Conservation (phyloP, 2,113 vertebrate species). For the Myrmophylax atrothorax region DNA sequence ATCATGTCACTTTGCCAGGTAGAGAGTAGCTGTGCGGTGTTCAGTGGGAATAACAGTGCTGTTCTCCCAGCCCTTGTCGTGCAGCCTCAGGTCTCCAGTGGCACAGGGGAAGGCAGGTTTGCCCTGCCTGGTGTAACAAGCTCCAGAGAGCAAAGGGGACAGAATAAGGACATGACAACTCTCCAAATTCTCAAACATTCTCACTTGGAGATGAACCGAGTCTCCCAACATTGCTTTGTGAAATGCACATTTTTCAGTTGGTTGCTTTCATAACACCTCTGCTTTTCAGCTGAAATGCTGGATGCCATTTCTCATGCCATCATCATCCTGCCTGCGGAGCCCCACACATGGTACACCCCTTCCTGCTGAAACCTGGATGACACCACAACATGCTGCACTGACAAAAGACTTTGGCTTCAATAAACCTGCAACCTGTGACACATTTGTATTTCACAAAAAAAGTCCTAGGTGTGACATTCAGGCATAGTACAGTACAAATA, state of each 20-base stretch:
- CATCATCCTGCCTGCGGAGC: background rate
- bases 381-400: background rate
- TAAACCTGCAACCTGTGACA: background rate
- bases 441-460: background rate
- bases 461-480: background rate
- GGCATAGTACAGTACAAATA: background rate
- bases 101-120: background rate
- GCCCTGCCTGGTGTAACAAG: background rate
- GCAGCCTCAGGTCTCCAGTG: fast-evolving
- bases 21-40: background rate
- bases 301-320: background rate
- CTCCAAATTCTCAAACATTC: background rate
- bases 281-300: background rate
- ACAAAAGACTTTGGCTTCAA: background rate
- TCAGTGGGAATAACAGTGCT: background rate
- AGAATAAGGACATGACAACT: background rate
- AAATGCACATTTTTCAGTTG: background rate
- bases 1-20: background rate
- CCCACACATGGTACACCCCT: background rate
- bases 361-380: background rate
- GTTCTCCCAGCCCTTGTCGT: background rate
- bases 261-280: background rate
- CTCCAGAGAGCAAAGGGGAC: background rate
- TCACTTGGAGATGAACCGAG: background rate
- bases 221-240: background rate